These are phyloP conservation scores for Anhinga anhinga DNA, from an alignment of 2,113 vertebrate species.

Conservation along the genomic window DNA sequence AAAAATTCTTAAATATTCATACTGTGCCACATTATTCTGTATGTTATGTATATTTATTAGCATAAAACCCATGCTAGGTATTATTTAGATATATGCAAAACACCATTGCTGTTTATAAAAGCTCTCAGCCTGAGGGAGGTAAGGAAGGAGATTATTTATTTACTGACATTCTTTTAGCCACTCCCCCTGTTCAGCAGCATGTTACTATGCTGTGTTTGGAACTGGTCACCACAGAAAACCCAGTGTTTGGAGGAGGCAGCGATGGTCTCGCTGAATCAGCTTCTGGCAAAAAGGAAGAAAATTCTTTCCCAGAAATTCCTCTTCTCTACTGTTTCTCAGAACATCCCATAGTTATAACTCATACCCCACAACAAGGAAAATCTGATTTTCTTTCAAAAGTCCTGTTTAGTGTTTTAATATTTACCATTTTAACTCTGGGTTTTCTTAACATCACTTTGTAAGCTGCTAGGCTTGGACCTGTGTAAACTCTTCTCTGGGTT, in stretches of 20 bases:
- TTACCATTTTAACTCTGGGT: background rate
- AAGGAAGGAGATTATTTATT: background rate
- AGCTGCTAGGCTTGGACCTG: background rate
- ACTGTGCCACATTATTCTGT: background rate
- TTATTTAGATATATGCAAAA: background rate
- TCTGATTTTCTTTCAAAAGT: background rate
- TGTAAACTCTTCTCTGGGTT: background rate
- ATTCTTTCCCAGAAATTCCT: background rate
- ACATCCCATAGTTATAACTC: background rate
- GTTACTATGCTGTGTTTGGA: background rate
- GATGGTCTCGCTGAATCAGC: background rate
- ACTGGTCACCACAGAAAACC: background rate
- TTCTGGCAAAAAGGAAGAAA: background rate
- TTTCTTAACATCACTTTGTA: background rate
- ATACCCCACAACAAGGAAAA: background rate
- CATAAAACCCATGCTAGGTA: background rate
- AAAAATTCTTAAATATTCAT: background rate
- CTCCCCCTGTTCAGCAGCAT: background rate
- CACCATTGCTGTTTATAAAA: background rate
- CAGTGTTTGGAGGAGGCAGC: background rate
- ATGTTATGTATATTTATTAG: background rate
- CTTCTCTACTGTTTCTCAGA: background rate
- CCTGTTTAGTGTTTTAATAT: background rate
- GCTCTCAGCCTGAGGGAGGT: background rate
- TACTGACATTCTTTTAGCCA: background rate